These are phyloP conservation scores for human (Homo sapiens) DNA, from an alignment of 2,113 vertebrate genomes.

Conservation along the genomic window GRCh38 chr3:147435001-147435500, in stretches of 20 bases:
- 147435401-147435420: neutral
- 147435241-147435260: neutral
- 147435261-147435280: neutral
- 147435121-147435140: neutral
- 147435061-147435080: no score
- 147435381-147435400: neutral
- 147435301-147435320: neutral
- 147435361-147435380: neutral
- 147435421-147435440: neutral
- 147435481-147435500: neutral
- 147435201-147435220: neutral
- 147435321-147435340: neutral
- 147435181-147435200: neutral
- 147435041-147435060: no score
- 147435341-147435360: neutral
- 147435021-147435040: no score
- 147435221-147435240: neutral
- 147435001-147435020: no score
- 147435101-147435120: neutral
- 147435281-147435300: neutral
- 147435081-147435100: neutral
- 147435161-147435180: neutral
- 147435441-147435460: neutral
- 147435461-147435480: neutral
- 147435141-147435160: neutral